These are phyloP conservation scores for Aplocera efformata DNA, from an alignment of 2,888 invertebrate genomes.

Conservation along the genomic window DNA sequence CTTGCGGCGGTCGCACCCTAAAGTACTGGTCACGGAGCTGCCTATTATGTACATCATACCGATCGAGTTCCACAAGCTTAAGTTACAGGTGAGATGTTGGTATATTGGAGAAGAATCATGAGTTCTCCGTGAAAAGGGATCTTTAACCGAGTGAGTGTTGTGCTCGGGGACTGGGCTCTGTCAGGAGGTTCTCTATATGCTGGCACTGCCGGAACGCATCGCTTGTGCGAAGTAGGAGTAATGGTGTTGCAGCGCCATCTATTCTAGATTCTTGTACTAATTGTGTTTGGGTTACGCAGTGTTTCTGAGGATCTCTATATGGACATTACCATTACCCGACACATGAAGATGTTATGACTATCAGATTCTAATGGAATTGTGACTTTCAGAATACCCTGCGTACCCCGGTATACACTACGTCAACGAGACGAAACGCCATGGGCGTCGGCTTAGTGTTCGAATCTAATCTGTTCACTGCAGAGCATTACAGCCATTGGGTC, in stretches of 20 bases:
- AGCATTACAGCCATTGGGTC: conserved; percentile 94
- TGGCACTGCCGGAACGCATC: too few species aligned
- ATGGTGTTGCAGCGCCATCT: too few species aligned
- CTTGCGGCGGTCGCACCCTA: conserved; percentile 87
- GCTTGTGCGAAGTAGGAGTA: too few species aligned
- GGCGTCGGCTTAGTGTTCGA: conserved; percentile 95
- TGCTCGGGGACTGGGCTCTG: too few species aligned
- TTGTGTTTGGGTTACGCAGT: too few species aligned
- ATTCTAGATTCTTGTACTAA: too few species aligned
- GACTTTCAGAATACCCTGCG: conserved; percentile 87
- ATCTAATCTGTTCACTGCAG: conserved; percentile 89
- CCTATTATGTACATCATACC: conserved; percentile 93
- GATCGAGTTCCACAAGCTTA: conserved; percentile 90
- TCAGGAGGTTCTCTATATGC: too few species aligned
- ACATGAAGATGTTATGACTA: too few species aligned
- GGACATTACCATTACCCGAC: too few species aligned
- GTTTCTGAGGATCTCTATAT: too few species aligned
- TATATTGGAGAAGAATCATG: too few species aligned
- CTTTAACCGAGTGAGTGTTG: too few species aligned
- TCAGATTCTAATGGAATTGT: not conserved
- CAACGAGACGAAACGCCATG: conserved; percentile 92
- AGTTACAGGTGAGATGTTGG: conserved; percentile 83
- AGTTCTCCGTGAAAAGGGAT: not conserved
- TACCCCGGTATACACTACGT: conserved; percentile 95
- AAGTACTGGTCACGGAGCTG: conserved; percentile 90